Conservation (phyloP, 2,888 invertebrate species). For the Sacculina carcini region DNA sequence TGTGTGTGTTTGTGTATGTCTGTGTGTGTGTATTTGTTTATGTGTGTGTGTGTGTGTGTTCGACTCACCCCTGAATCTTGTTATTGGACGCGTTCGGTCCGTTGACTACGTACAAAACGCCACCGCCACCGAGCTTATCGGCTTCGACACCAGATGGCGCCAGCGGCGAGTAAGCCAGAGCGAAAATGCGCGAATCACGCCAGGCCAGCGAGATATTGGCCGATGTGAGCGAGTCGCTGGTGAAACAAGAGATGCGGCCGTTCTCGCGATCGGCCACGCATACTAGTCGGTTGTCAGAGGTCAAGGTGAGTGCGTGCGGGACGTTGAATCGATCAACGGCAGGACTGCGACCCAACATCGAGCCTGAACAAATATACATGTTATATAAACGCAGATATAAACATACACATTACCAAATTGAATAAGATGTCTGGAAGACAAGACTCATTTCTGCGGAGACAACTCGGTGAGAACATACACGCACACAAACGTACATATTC, state of each 20-base stretch:
- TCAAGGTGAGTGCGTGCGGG: slow-evolving; percentile 22
- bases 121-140: no score
- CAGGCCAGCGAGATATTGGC: not conserved
- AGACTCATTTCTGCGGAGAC: no score
- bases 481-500: no score
- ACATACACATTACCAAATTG: not conserved
- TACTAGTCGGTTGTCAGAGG: slow-evolving; percentile 20
- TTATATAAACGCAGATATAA: not conserved
- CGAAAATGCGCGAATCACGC: not conserved
- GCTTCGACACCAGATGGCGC: no score
- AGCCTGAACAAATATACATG: no score
- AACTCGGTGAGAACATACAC: no score
- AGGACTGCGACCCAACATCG: not conserved
- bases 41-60: no score
- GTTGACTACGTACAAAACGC: not conserved
- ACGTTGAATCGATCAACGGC: slow-evolving; percentile 14
- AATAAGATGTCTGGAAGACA: not conserved
- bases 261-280: slow-evolving; percentile 27
- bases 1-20: no score
- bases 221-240: slow-evolving; percentile 17
- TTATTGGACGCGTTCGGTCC: not conserved
- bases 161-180: not conserved
- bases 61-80: not conserved
- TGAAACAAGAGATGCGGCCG: slow-evolving; percentile 29
- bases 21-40: no score